Conservation (phyloP, 2,113 vertebrate genomes). For the Ammodytes dubius region DNA sequence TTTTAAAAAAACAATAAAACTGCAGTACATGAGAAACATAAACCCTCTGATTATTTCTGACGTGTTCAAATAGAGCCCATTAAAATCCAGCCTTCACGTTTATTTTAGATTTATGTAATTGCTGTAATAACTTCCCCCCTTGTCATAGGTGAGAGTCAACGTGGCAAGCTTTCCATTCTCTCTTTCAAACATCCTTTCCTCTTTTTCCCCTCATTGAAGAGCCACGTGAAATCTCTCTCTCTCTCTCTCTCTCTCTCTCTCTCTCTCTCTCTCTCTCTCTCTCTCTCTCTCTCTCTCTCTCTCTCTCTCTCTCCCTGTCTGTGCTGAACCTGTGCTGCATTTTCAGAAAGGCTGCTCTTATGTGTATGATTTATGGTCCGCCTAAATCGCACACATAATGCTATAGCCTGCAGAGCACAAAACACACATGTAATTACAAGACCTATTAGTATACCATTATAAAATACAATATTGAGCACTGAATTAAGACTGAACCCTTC, state of each 20-base stretch:
- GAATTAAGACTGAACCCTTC: not conserved
- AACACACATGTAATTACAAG: constrained; percentile 23
- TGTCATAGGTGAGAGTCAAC: constrained; percentile 50
- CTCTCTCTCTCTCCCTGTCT: constrained; percentile 14
- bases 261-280: constrained; percentile 7
- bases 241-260: constrained; percentile 25
- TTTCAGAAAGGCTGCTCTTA: constrained; percentile 30
- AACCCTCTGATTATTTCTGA: not conserved
- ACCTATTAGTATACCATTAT: constrained; percentile 24
- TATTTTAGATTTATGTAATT: not conserved
- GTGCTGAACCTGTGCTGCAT: constrained; percentile 7
- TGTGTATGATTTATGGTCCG: constrained; percentile 33
- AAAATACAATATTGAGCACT: not conserved
- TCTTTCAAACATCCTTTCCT: constrained; percentile 41
- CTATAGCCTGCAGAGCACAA: not conserved
- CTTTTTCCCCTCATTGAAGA: constrained; percentile 55
- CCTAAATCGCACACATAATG: too few relatives aligned
- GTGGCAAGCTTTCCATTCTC: constrained; percentile 67
- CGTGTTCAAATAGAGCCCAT: not conserved
- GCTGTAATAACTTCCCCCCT: not conserved
- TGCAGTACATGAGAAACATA: constrained; percentile 10
- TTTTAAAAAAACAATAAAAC: not conserved
- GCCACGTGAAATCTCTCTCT: constrained; percentile 54
- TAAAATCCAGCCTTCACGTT: not conserved
- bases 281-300: constrained; percentile 27